Percentiles rank a stretch among this genome's conserved stretches.
These are phyloP conservation scores for Physella acuta DNA, from an alignment of 1,140 invertebrate genomes.

Conservation along the genomic window DNA sequence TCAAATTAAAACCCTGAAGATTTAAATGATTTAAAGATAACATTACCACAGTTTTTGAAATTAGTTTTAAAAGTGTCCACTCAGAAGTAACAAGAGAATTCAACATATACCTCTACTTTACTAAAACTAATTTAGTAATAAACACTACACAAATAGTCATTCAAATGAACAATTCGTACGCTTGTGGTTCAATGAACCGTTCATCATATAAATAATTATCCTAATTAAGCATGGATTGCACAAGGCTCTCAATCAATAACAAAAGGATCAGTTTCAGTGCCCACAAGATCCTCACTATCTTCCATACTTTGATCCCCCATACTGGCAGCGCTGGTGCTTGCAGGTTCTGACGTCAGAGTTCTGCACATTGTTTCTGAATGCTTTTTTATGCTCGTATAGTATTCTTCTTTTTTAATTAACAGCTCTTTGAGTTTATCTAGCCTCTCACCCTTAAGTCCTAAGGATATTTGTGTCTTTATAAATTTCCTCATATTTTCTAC, in stretches of 20 bases:
- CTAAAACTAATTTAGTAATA: not conserved
- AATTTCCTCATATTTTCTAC: not conserved
- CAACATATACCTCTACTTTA: not conserved
- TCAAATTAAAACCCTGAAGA: too few relatives aligned
- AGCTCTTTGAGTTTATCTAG: constrained; percentile 18
- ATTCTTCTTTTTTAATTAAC: constrained; percentile 1
- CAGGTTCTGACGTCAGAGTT: not conserved
- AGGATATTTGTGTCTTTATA: not conserved
- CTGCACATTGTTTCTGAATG: not conserved
- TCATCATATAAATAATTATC: not conserved
- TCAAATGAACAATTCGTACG: not conserved
- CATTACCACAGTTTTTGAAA: too few relatives aligned
- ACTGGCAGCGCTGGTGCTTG: not conserved
- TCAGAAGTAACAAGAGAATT: not conserved
- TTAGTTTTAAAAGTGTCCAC: not conserved
- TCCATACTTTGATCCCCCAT: not conserved
- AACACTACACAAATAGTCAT: not conserved
- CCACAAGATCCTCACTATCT: not conserved
- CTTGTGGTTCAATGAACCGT: not conserved
- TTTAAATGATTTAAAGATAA: too few relatives aligned
- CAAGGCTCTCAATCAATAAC: constrained; percentile 2
- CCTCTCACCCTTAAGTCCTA: constrained; percentile 2
- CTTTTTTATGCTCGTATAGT: not conserved
- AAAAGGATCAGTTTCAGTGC: constrained; percentile 5
- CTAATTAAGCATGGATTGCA: not conserved